A percentile compares a stretch with the other conserved stretches of the same genome.
Evolutionary conservation across 2,888 invertebrate species (phyloP).

Genomic region (Dione juno): DNA sequence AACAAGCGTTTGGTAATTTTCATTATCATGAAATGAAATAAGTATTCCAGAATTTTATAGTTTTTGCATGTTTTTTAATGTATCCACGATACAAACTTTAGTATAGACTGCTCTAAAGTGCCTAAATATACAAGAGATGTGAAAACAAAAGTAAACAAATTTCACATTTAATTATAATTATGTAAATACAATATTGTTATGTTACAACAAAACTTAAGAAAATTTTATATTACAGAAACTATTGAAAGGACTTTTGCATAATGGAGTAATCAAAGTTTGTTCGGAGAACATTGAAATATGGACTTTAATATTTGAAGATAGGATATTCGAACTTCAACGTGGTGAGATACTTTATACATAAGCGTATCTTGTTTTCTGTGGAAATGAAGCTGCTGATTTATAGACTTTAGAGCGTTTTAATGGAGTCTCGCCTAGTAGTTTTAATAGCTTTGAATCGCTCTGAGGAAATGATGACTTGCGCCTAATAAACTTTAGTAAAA

Average conservation of each 20-base stretch:
- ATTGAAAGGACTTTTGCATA: slow-evolving; percentile 29
- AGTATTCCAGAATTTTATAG: too few species aligned
- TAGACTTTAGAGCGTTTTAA: slow-evolving; percentile 49
- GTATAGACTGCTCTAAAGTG: too few species aligned
- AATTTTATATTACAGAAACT: not conserved
- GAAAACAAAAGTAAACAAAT: too few species aligned
- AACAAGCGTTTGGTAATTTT: too few species aligned
- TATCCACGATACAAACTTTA: too few species aligned
- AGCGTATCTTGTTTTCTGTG: slow-evolving; percentile 38
- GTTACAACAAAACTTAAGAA: not conserved
- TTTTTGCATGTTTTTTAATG: too few species aligned
- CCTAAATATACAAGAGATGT: too few species aligned
- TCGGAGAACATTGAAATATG: slow-evolving; percentile 42
- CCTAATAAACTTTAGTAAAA: slow-evolving; percentile 23
- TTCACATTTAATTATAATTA: too few species aligned
- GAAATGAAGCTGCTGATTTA: slow-evolving; percentile 56
- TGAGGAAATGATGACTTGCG: slow-evolving; percentile 37
- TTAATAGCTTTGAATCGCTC: slow-evolving; percentile 43
- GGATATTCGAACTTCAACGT: slow-evolving; percentile 41
- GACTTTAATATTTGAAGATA: slow-evolving; percentile 39
- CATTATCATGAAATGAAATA: too few species aligned
- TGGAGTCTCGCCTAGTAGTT: slow-evolving; percentile 45
- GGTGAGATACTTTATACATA: slow-evolving; percentile 33
- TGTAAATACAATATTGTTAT: not conserved
- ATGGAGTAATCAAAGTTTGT: slow-evolving; percentile 37